Conservation (phyloP, 2,888 invertebrate genomes). For the Lasioglossum pauxillum region DNA sequence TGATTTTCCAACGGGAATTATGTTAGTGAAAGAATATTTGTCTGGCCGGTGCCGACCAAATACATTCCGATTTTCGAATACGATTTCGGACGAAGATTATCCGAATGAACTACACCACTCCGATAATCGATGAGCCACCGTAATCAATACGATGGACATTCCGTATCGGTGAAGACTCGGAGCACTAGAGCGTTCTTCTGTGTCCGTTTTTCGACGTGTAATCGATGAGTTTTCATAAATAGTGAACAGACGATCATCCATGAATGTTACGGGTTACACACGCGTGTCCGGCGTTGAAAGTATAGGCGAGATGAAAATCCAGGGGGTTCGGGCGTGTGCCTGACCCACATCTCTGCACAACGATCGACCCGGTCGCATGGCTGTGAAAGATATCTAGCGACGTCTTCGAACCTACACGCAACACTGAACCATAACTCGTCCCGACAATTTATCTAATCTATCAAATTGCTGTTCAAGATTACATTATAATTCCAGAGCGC, state of each 20-base stretch:
- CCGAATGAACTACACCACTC: not conserved
- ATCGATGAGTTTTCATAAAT: not conserved
- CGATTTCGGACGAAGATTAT: not conserved
- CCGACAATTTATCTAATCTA: not conserved
- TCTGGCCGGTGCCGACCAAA: no score
- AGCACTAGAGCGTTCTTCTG: not conserved
- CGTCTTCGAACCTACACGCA: constrained; percentile 42
- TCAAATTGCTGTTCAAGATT: no score
- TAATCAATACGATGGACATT: constrained; percentile 6
- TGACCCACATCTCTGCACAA: constrained; percentile 78
- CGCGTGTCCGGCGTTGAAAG: constrained; percentile 44
- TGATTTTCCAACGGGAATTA: no score
- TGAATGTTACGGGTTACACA: constrained; percentile 22
- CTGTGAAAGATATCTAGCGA: constrained; percentile 61
- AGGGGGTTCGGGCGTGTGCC: constrained; percentile 77
- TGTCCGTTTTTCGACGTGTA: not conserved
- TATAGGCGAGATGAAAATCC: constrained; percentile 68
- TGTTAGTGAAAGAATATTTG: not conserved
- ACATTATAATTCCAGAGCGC: no score
- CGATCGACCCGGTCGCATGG: constrained; percentile 73
- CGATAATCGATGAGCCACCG: not conserved
- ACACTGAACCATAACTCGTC: constrained; percentile 34
- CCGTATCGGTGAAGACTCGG: not conserved
- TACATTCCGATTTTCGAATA: not conserved
- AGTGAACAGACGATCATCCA: constrained; percentile 7